These are phyloP conservation scores for Lithosia quadra DNA, from an alignment of 2,888 invertebrate genomes.

Conservation along the genomic window DNA sequence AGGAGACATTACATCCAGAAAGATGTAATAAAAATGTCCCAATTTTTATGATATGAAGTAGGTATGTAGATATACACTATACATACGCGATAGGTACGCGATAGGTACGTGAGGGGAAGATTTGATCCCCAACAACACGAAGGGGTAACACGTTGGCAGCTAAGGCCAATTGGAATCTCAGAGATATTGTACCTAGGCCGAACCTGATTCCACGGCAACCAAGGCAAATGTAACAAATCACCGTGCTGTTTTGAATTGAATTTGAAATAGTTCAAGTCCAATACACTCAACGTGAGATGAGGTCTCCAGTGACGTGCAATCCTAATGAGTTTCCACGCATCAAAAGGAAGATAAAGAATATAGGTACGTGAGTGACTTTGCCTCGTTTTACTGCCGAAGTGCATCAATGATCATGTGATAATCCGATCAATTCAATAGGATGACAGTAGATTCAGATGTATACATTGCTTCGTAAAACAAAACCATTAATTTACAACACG, in stretches of 20 bases:
- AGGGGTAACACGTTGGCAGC: neutral
- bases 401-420: conserved; percentile 6
- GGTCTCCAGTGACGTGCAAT: too few relatives aligned
- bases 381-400: conserved; percentile 45
- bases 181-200: neutral
- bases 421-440: conserved; percentile 23
- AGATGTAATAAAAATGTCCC: too few relatives aligned
- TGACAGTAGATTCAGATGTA: conserved; percentile 31
- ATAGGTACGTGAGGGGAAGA: too few relatives aligned
- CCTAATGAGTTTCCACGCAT: too few relatives aligned
- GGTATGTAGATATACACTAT: too few relatives aligned
- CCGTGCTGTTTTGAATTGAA: neutral
- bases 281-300: too few relatives aligned
- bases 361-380: neutral
- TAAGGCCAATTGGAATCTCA: neutral
- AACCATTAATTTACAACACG: conserved; percentile 9
- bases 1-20: too few relatives aligned
- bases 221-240: neutral
- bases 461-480: conserved; percentile 21
- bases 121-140: neutral
- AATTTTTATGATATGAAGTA: too few relatives aligned
- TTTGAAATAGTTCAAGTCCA: too few relatives aligned
- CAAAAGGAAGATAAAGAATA: too few relatives aligned
- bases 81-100: too few relatives aligned
- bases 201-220: neutral